A percentile compares a stretch with the other conserved stretches of the same genome.
phyloP scores from a whole-genome alignment of 1,140 invertebrate species.

The Carposina sasakii region DNA sequence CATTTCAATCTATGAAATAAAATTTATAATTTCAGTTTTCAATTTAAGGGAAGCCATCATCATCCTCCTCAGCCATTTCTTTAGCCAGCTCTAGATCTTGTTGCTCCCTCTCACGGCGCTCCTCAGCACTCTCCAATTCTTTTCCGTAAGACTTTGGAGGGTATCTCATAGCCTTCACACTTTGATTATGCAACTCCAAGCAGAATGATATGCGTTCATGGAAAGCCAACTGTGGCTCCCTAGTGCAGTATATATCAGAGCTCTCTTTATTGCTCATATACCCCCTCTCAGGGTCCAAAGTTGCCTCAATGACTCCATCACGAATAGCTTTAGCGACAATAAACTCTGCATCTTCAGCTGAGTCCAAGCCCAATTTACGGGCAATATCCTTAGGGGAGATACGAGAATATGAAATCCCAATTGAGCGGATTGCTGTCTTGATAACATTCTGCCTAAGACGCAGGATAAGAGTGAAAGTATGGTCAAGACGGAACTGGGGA shows the following conservation, averaged over 20 bases:
- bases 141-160: conserved; percentile 99
- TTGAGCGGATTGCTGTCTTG: conserved; percentile 97
- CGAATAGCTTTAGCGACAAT: conserved; percentile 99
- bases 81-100: conserved; percentile 98
- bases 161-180: conserved; percentile 98
- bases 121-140: conserved; percentile 97
- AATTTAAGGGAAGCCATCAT: conserved; percentile 85
- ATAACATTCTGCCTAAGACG: conserved; percentile 98
- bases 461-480: conserved; percentile 96
- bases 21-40: too few species aligned
- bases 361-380: conserved; percentile 93
- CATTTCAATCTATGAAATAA: too few species aligned
- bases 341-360: conserved; percentile 98
- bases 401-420: conserved; percentile 96
- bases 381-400: conserved; percentile 97
- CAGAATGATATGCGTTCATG: conserved; percentile 99
- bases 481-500: conserved; percentile 88
- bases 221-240: conserved; percentile 96
- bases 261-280: conserved; percentile 98
- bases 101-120: conserved; percentile 95
- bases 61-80: conserved; percentile 99
- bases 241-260: conserved; percentile 96
- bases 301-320: conserved; percentile 99
- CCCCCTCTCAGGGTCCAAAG: conserved; percentile 94
- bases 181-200: conserved; percentile 98